phyloP scores from a whole-genome alignment of 2,113 vertebrate species.

The Ptilorrhoa leucosticta region DNA sequence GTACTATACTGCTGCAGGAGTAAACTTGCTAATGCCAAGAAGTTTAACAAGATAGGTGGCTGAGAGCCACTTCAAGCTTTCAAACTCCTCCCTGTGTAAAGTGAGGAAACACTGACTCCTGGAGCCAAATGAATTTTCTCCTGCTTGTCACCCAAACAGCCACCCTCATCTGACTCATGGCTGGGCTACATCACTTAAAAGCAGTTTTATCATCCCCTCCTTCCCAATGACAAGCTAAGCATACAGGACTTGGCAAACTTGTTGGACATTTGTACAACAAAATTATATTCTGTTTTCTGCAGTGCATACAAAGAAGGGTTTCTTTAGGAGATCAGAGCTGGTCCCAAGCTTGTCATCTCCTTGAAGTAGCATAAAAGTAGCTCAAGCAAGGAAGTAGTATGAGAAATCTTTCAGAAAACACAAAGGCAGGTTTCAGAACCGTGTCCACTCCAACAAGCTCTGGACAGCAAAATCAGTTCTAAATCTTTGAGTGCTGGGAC shows the following conservation, averaged over 20 bases:
- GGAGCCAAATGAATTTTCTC: conserved; percentile 49
- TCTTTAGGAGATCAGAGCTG: not conserved
- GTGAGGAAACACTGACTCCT: conserved; percentile 22
- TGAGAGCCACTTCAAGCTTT: conserved; percentile 57
- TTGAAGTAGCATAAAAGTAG: not conserved
- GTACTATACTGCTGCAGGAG: not conserved
- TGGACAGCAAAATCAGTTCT: not conserved
- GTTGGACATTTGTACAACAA: not conserved
- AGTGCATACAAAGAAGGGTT: not conserved
- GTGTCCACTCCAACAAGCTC: not conserved
- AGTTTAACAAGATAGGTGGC: not conserved
- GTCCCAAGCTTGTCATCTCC: not conserved
- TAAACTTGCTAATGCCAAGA: not conserved
- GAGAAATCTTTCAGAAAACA: not conserved
- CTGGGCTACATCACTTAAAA: not conserved
- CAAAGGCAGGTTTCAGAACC: not conserved
- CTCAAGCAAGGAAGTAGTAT: not conserved
- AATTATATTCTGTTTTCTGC: not conserved
- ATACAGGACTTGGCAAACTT: conserved; percentile 17
- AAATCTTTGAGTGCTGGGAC: not conserved
- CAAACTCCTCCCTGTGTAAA: not conserved
- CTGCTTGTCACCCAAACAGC: conserved; percentile 31
- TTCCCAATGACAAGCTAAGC: conserved; percentile 15
- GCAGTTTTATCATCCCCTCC: not conserved
- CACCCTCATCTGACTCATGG: not conserved